These are phyloP conservation scores for Trachelus stipa DNA, from an alignment of 2,888 invertebrate genomes.

Conservation along the genomic window DNA sequence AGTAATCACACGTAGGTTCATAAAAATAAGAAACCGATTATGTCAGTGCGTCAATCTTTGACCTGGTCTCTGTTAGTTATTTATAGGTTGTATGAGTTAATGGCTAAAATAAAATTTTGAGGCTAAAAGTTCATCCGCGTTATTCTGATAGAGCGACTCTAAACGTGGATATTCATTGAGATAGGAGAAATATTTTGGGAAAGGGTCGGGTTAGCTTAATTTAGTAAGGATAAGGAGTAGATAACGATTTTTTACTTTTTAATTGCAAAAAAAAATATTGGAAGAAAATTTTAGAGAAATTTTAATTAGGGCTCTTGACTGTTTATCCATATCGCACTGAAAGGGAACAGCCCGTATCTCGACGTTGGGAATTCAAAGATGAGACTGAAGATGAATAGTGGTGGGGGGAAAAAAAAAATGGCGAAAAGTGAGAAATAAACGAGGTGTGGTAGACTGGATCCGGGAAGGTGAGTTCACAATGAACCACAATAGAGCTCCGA, in stretches of 20 bases:
- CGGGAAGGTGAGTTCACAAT: constrained; percentile 55
- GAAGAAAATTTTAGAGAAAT: constrained; percentile 23
- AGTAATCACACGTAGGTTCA: constrained; percentile 13
- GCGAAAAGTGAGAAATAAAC: constrained; percentile 52
- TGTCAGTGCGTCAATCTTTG: neutral
- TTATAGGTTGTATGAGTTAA: neutral
- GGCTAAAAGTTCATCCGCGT: neutral
- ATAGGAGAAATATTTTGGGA: neutral
- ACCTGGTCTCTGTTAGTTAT: neutral
- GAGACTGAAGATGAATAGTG: neutral
- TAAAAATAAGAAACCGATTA: neutral
- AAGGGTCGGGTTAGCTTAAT: neutral
- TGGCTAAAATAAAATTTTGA: neutral
- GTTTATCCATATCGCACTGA: constrained; percentile 47
- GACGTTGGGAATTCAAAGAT: constrained; percentile 18
- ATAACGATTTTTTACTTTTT: neutral
- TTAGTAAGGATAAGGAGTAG: neutral
- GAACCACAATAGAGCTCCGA: constrained; percentile 57
- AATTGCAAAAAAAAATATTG: neutral
- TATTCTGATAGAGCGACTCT: neutral
- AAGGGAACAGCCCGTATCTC: constrained; percentile 41
- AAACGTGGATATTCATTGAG: neutral
- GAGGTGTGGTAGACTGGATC: constrained; percentile 59
- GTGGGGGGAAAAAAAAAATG: constrained; percentile 19
- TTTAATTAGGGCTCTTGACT: constrained; percentile 61